Percentiles rank a stretch among this genome's conserved stretches.
Evolutionary conservation across 2,888 invertebrate genomes (phyloP).

Genomic region (Ochropacha duplaris): DNA sequence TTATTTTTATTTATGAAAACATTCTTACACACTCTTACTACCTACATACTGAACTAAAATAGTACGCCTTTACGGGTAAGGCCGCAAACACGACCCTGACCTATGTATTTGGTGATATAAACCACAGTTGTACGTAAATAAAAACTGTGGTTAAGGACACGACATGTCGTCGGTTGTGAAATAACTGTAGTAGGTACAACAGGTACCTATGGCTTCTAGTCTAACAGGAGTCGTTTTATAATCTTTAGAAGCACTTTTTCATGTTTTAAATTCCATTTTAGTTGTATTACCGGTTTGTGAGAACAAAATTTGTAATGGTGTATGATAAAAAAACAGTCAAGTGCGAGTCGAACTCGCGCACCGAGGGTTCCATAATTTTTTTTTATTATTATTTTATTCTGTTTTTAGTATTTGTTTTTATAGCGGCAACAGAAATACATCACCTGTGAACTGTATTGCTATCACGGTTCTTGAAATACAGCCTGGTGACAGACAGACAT

Average conservation of each 20-base stretch:
- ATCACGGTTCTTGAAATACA: no score
- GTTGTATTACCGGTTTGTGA: not conserved
- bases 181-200: no score
- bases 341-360: no score
- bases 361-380: not conserved
- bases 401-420: no score
- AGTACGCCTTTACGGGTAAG: slow-evolving; percentile 9
- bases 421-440: no score
- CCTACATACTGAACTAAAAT: not conserved
- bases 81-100: slow-evolving; percentile 27
- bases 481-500: no score
- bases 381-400: no score
- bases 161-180: not conserved
- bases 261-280: no score
- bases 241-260: not conserved
- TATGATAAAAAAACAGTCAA: no score
- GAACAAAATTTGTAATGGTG: no score
- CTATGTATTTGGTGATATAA: slow-evolving; percentile 28
- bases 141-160: not conserved
- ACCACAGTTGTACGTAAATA: slow-evolving; percentile 11
- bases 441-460: no score
- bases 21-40: not conserved
- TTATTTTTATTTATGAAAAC: not conserved
- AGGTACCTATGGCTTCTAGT: no score
- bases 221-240: not conserved